Evolutionary conservation across 2,113 vertebrate genomes (phyloP).

Genomic region (Megaptera novaeangliae): DNA sequence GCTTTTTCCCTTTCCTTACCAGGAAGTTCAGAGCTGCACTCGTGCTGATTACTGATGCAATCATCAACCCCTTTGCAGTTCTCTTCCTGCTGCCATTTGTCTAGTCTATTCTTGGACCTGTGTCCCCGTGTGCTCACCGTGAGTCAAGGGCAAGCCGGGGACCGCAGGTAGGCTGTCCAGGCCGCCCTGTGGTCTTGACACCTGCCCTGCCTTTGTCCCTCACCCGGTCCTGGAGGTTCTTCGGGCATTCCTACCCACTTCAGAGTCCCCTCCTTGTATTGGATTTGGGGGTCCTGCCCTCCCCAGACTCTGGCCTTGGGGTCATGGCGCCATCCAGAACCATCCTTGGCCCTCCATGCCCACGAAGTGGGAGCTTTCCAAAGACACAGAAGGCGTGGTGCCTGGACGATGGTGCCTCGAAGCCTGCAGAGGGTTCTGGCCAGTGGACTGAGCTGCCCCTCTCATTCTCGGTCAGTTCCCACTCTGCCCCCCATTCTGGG

Average conservation of each 20-base stretch:
- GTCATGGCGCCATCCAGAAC: not conserved
- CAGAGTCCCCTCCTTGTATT: fast-evolving
- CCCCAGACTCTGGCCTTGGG: not conserved
- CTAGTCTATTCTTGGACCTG: fast-evolving
- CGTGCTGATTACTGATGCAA: fast-evolving
- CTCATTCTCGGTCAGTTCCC: not conserved
- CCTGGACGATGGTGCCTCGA: not conserved
- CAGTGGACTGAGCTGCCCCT: not conserved
- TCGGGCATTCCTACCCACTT: fast-evolving
- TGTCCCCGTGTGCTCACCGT: fast-evolving
- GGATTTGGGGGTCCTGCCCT: not conserved
- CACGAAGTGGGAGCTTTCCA: not conserved
- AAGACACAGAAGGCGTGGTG: not conserved
- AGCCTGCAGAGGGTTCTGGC: not conserved
- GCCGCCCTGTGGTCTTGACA: fast-evolving
- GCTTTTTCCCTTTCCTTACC: not conserved
- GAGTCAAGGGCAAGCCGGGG: not conserved
- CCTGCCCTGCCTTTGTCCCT: not conserved
- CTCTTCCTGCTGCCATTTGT: not conserved
- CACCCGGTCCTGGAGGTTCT: fast-evolving
- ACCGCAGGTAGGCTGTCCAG: fast-evolving
- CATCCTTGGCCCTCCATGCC: fast-evolving
- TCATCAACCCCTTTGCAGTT: not conserved
- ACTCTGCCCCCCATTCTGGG: not conserved
- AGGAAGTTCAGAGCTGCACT: not conserved